A percentile compares a stretch with the other conserved stretches of the same genome.
phyloP scores from a whole-genome alignment of 1,140 invertebrate genomes.

The Aphidius gifuensis region DNA sequence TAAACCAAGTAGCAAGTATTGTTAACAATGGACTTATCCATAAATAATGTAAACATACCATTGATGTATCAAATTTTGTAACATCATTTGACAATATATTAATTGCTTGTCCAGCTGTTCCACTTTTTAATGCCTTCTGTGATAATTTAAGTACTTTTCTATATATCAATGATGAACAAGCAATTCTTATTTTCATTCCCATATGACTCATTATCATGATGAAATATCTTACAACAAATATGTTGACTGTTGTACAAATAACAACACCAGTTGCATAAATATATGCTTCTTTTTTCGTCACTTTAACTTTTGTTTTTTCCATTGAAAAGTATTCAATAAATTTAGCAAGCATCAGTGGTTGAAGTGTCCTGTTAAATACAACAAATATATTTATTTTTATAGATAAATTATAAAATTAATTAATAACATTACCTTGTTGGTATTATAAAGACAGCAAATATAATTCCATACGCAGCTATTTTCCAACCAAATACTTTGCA shows the following conservation, averaged over 20 bases:
- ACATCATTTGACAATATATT: conserved; percentile 87
- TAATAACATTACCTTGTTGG: conserved; percentile 48
- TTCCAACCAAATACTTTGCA: conserved; percentile 55
- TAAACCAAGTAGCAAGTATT: conserved; percentile 68
- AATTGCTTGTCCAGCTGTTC: conserved; percentile 79
- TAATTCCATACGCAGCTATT: conserved; percentile 54
- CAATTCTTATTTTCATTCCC: conserved; percentile 74
- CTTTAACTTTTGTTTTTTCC: conserved; percentile 28
- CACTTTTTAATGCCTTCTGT: conserved; percentile 67
- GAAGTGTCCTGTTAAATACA: conserved; percentile 58
- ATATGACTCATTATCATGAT: conserved; percentile 71
- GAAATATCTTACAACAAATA: conserved; percentile 76
- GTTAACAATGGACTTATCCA: conserved; percentile 77
- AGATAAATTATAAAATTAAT: too few species aligned
- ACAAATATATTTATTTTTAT: too few species aligned
- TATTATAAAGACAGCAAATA: conserved; percentile 56
- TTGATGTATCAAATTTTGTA: conserved; percentile 66
- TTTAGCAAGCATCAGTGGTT: conserved; percentile 67
- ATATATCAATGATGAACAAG: conserved; percentile 78
- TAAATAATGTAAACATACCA: conserved; percentile 66
- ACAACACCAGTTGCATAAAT: conserved; percentile 69
- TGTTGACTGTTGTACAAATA: conserved; percentile 60
- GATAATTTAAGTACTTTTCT: conserved; percentile 69
- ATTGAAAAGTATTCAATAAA: conserved; percentile 68
- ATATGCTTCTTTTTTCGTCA: conserved; percentile 60